These are phyloP conservation scores for Archips crataeganus DNA, from an alignment of 2,888 invertebrate genomes.

Conservation along the genomic window DNA sequence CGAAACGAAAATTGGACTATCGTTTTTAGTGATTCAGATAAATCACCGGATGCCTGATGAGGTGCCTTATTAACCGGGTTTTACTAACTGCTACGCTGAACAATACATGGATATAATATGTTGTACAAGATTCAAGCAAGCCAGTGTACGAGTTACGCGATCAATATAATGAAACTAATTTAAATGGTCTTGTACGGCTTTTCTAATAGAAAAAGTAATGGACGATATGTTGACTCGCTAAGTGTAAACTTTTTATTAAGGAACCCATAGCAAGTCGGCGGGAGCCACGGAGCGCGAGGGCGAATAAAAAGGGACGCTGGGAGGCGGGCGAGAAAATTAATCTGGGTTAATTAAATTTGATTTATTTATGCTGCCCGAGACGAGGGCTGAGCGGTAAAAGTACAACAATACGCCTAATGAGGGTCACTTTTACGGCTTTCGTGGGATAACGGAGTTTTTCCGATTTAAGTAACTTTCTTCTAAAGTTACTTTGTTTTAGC, in stretches of 20 bases:
- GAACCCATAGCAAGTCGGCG: slow-evolving; percentile 76
- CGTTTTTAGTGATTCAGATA: no score
- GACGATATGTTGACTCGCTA: slow-evolving; percentile 73
- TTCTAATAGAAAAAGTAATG: slow-evolving; percentile 54
- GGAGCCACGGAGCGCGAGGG: slow-evolving; percentile 68
- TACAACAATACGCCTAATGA: slow-evolving; percentile 82
- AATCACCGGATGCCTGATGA: no score
- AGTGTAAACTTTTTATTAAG: slow-evolving; percentile 83
- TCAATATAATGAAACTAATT: slow-evolving; percentile 69
- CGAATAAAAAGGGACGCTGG: slow-evolving; percentile 77
- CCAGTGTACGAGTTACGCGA: slow-evolving; percentile 51
- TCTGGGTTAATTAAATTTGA: slow-evolving; percentile 86
- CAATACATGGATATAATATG: neutral
- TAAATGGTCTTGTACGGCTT: slow-evolving; percentile 69
- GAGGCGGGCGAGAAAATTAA: slow-evolving; percentile 77
- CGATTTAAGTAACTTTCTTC: slow-evolving; percentile 73
- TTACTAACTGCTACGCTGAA: no score
- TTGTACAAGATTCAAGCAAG: neutral
- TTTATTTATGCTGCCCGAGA: slow-evolving; percentile 80
- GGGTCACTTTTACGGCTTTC: slow-evolving; percentile 81
- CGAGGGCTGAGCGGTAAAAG: slow-evolving; percentile 73
- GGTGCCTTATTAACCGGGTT: no score
- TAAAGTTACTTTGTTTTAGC: slow-evolving; percentile 55
- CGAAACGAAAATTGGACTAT: no score
- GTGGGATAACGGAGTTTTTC: slow-evolving; percentile 75